Conservation (phyloP, 2,113 vertebrate genomes). For the Sturnus vulgaris region DNA sequence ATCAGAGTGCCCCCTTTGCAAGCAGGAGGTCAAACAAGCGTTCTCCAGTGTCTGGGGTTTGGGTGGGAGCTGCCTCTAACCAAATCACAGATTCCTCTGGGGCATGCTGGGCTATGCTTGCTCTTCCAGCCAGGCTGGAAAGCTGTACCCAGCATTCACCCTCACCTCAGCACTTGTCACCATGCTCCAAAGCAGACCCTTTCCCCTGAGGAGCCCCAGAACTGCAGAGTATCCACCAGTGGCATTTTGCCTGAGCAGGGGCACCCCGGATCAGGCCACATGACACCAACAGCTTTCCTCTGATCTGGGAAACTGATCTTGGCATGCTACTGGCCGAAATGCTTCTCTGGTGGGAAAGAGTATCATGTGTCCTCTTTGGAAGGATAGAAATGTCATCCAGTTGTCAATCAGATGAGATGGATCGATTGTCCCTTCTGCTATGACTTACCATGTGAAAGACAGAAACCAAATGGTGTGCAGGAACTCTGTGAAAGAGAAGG, state of each 20-base stretch:
- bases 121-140: neutral
- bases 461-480: neutral
- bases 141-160: neutral
- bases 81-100: neutral
- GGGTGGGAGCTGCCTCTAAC: neutral
- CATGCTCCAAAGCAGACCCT: neutral
- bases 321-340: neutral
- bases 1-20: neutral
- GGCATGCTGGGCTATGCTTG: neutral
- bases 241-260: constrained; percentile 5
- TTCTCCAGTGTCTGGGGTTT: neutral
- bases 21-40: neutral
- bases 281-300: neutral
- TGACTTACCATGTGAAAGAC: neutral
- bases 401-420: neutral
- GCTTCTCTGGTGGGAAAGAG: neutral
- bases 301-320: constrained; percentile 25
- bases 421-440: neutral
- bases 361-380: neutral
- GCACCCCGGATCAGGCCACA: neutral
- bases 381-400: neutral
- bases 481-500: neutral
- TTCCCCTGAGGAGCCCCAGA: neutral
- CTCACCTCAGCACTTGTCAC: neutral
- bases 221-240: neutral